Evolutionary conservation across 2,113 vertebrate genomes (phyloP).

Genomic region (Saccopteryx leptura): DNA sequence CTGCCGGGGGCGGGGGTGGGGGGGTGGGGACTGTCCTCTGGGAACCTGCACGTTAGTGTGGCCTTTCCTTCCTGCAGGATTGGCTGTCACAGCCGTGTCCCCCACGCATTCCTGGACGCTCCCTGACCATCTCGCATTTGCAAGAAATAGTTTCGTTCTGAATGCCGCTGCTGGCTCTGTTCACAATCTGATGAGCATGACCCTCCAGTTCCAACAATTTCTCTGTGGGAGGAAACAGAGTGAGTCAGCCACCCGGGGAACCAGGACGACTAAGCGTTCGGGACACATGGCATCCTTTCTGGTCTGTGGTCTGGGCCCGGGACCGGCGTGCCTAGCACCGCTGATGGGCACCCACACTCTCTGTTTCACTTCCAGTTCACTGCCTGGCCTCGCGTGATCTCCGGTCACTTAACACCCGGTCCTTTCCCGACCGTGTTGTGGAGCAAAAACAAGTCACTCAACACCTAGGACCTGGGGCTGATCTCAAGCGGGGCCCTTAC

Average conservation of each 20-base stretch:
- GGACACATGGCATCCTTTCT: rapidly evolving
- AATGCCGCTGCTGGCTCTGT: not conserved
- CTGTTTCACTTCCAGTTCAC: not conserved
- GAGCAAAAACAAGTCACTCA: rapidly evolving
- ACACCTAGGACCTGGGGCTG: rapidly evolving
- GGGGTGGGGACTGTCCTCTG: not conserved
- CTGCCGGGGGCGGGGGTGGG: rapidly evolving
- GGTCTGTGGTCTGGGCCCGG: not conserved
- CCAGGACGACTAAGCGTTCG: rapidly evolving
- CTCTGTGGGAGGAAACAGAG: not conserved
- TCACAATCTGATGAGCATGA: rapidly evolving
- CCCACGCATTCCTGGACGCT: not conserved
- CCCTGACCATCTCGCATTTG: rapidly evolving
- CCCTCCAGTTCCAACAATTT: not conserved
- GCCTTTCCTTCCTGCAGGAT: rapidly evolving
- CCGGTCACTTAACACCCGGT: rapidly evolving
- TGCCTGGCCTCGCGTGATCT: rapidly evolving
- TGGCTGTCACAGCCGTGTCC: rapidly evolving
- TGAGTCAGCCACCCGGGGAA: rapidly evolving
- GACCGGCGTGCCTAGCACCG: rapidly evolving
- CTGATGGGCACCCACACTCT: not conserved
- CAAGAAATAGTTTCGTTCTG: rapidly evolving
- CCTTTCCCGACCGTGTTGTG: rapidly evolving
- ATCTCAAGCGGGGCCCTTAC: rapidly evolving
- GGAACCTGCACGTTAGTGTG: too few species aligned